Evolutionary conservation across 2,113 vertebrate genomes (phyloP), one percentile per base, ranked within the genome.

Genomic region (Cheirogaleus medius): DNA sequence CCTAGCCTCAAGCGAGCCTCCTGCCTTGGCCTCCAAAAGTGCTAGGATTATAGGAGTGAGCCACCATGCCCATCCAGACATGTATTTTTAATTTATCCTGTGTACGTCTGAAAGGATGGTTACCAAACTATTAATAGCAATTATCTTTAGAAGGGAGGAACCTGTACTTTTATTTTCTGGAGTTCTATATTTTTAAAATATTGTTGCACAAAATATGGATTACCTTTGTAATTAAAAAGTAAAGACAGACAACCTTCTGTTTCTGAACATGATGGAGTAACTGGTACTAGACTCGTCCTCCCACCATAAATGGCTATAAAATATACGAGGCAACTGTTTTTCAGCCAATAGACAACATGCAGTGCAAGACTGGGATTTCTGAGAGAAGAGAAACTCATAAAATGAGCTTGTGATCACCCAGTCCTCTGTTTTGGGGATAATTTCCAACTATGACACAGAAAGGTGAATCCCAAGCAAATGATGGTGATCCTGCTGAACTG

Each of bases 401-500:
- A 91, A 80, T 88, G 39, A 85, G 21, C 14, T 58, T 44, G 29
- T 73, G 42, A 95, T 82, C 58, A 90, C 34, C n/a, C 18, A 69
- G 52, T 77, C 42, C 34, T 85, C 66, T 84, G 39, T 34, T 77
- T 56, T 93, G 68, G 34, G 39, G 39, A 69, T 47, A 87, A 90
- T 83, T 87, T 88, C 63, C 77, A 88, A 76, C 12, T 21, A 60
- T 58, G 44, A 82, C 10, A 91, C 4, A 94, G 68, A 90, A 95
- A 94, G 44, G 27, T 80, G 80, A 88, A 81, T 91, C 87, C 32
- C 34, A 91, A 94, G 49, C 66, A 85, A 86, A 96, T 77, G 76
- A 89, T 49, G 21, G 27, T 80, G 42, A n/a, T 81, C 39, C 64
- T 81, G 84, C 9, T 88, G 29, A 58, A 56, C 17, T 37, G 54